Evolutionary conservation across 2,888 invertebrate genomes (phyloP).

Genomic region (Chironomus riparius): DNA sequence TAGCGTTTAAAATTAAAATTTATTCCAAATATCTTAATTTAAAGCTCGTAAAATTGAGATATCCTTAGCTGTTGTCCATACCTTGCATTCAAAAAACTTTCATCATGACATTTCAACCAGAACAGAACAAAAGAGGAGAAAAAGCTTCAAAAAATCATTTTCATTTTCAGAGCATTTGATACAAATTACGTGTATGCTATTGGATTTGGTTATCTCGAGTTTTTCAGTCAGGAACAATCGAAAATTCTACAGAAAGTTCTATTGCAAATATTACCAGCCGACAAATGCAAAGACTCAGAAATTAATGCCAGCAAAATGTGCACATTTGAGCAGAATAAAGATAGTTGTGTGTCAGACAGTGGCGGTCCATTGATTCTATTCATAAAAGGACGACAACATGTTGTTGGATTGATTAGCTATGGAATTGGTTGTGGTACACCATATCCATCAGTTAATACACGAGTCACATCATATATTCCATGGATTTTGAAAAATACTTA

Average conservation of each 20-base stretch:
- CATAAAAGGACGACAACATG: constrained; percentile 37
- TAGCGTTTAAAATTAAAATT: no score
- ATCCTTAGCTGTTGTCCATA: no score
- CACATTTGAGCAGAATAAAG: constrained; percentile 43
- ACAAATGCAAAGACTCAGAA: constrained; percentile 29
- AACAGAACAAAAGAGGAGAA: no score
- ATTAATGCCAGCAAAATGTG: constrained; percentile 40
- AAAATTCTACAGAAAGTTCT: constrained; percentile 45
- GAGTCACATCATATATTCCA: constrained; percentile 44
- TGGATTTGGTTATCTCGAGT: constrained; percentile 52
- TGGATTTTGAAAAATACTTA: not conserved
- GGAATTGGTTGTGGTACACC: constrained; percentile 47
- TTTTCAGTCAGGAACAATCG: constrained; percentile 44
- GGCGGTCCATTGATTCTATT: constrained; percentile 33
- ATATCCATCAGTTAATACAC: constrained; percentile 48
- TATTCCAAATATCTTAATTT: no score
- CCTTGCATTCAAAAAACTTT: not conserved
- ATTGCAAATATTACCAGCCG: constrained; percentile 33
- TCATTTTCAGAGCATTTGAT: constrained; percentile 27
- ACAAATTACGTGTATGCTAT: constrained; percentile 32
- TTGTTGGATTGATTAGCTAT: constrained; percentile 49
- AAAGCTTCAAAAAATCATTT: not conserved
- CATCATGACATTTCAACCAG: not conserved
- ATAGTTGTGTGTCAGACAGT: constrained; percentile 46
- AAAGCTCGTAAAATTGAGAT: no score